phyloP scores from a whole-genome alignment of 2,797 vertebrate genomes.

The Paedocypris micromegethes region DNA sequence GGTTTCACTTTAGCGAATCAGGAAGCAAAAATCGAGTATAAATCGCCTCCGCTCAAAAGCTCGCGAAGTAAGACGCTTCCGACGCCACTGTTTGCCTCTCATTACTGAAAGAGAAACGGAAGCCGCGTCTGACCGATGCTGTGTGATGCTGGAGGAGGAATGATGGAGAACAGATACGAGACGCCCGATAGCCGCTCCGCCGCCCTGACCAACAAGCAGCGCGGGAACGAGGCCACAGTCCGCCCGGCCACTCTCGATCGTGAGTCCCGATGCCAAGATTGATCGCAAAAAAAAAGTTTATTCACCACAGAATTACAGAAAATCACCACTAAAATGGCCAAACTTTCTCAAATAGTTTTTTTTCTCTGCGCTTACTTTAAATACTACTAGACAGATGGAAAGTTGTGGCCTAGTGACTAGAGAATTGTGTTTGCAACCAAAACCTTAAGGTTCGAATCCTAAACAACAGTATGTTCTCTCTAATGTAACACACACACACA shows the following conservation, averaged over 20 bases:
- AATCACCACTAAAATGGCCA: not conserved
- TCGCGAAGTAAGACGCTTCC: too few species aligned
- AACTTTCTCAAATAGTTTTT: not conserved
- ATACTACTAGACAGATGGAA: too few species aligned
- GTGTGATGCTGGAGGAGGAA: slow-evolving; percentile 17
- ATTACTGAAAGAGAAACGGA: too few species aligned
- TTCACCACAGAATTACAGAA: not conserved
- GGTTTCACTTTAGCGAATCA: slow-evolving; percentile 68
- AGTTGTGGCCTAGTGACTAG: too few species aligned
- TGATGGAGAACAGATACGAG: slow-evolving; percentile 60
- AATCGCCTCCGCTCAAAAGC: not conserved
- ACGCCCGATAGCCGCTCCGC: slow-evolving; percentile 75
- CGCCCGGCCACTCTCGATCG: slow-evolving; percentile 87
- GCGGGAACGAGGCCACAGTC: slow-evolving; percentile 87
- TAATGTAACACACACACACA: too few species aligned
- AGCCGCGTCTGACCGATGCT: too few species aligned
- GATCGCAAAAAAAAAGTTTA: too few species aligned
- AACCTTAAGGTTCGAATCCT: too few species aligned
- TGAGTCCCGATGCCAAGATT: slow-evolving; percentile 59
- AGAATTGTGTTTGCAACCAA: too few species aligned
- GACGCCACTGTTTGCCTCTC: too few species aligned
- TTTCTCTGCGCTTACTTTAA: too few species aligned
- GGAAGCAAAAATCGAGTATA: slow-evolving; percentile 55
- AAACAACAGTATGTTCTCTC: too few species aligned
- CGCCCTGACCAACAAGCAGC: slow-evolving; percentile 91